Evolutionary conservation across 2,797 vertebrate genomes (phyloP).

Genomic region (Arrhamphus sclerolepis): DNA sequence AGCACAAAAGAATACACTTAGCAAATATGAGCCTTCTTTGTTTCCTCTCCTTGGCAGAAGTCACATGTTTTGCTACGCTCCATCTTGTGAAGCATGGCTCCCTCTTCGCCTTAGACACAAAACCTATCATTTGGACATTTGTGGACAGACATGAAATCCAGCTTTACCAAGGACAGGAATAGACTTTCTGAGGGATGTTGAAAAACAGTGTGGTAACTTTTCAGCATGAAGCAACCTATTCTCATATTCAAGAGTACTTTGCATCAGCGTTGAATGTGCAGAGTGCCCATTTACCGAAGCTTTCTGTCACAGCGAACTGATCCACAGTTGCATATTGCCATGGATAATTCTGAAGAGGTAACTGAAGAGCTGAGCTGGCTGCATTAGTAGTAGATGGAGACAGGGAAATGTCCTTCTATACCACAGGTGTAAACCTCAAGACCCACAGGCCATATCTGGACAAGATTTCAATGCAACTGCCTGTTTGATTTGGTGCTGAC

Average conservation of each 20-base stretch:
- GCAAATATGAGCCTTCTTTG: conserved; percentile 57
- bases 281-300: too few species aligned
- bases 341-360: too few species aligned
- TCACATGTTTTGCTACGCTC: conserved; percentile 64
- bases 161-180: conserved; percentile 65
- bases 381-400: too few species aligned
- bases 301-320: too few species aligned
- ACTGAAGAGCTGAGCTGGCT: too few species aligned
- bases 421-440: too few species aligned
- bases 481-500: too few species aligned
- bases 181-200: conserved; percentile 60
- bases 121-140: conserved; percentile 77
- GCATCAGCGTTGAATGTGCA: too few species aligned
- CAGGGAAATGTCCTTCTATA: too few species aligned
- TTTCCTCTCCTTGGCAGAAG: conserved; percentile 56
- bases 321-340: too few species aligned
- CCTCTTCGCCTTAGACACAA: conserved; percentile 55
- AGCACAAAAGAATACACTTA: conserved; percentile 64
- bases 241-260: not conserved
- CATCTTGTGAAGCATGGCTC: conserved; percentile 64
- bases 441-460: too few species aligned
- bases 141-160: conserved; percentile 57
- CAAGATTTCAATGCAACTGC: too few species aligned
- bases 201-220: conserved; percentile 47
- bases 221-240: conserved; percentile 27